phyloP scores from a whole-genome alignment of 2,888 invertebrate genomes.

The Cryptus armator region DNA sequence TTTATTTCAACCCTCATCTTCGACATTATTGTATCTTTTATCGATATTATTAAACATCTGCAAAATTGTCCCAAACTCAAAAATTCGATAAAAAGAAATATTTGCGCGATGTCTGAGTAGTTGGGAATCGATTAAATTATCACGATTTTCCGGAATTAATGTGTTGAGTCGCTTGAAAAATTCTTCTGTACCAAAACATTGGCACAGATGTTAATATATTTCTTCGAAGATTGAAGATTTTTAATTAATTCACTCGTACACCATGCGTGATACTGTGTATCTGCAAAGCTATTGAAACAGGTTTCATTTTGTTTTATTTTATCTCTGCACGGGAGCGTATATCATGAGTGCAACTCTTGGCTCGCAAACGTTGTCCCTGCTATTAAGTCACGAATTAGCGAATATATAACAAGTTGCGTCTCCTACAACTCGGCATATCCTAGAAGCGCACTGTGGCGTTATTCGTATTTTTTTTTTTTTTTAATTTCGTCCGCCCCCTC shows the following conservation, averaged over 20 bases:
- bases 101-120: not conserved
- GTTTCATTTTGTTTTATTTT: slow-evolving; percentile 35
- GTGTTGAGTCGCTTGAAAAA: not conserved
- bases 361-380: slow-evolving; percentile 37
- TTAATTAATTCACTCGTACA: not conserved
- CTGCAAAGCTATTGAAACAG: slow-evolving; percentile 31
- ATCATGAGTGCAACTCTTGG: slow-evolving; percentile 39
- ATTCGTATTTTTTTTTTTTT: slow-evolving; percentile 37
- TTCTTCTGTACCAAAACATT: not conserved
- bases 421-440: slow-evolving; percentile 27
- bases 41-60: not conserved
- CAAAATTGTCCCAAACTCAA: not conserved
- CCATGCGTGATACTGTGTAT: not conserved
- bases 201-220: not conserved
- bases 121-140: not conserved
- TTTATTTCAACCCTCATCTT: not conserved
- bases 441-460: slow-evolving; percentile 39
- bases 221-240: not conserved
- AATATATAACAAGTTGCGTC: slow-evolving; percentile 55
- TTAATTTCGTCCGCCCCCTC: slow-evolving; percentile 74
- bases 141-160: not conserved
- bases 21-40: not conserved
- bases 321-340: slow-evolving; percentile 2
- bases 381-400: slow-evolving; percentile 50
- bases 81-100: not conserved